Conservation (phyloP, 2,113 vertebrate genomes). For the Tetraodon nigroviridis region DNA sequence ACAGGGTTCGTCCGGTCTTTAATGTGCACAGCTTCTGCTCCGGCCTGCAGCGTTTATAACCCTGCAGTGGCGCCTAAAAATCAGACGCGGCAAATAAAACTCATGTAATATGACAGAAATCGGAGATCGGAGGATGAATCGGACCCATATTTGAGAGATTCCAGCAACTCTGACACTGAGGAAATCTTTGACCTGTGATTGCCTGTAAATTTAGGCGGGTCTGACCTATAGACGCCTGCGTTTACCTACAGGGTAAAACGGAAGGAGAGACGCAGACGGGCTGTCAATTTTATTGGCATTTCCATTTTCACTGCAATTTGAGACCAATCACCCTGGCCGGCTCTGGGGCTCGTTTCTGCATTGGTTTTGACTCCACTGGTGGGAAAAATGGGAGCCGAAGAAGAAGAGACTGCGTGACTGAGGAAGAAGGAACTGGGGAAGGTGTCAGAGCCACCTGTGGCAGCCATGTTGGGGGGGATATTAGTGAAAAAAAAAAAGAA, state of each 20-base stretch:
- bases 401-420: slow-evolving; percentile 3
- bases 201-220: slow-evolving; percentile 66
- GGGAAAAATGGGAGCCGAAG: slow-evolving; percentile 8
- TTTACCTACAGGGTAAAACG: slow-evolving; percentile 58
- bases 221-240: slow-evolving; percentile 70
- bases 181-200: too few relatives aligned
- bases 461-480: slow-evolving; percentile 62
- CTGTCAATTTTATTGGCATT: slow-evolving; percentile 83
- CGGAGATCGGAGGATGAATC: too few relatives aligned
- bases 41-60: too few relatives aligned
- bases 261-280: slow-evolving; percentile 58
- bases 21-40: neutral
- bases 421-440: slow-evolving; percentile 37
- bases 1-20: neutral
- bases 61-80: too few relatives aligned
- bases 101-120: too few relatives aligned
- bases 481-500: slow-evolving; percentile 28
- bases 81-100: too few relatives aligned
- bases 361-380: slow-evolving; percentile 57
- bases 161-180: too few relatives aligned
- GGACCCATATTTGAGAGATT: too few relatives aligned
- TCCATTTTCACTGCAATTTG: slow-evolving; percentile 84
- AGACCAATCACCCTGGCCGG: slow-evolving; percentile 80
- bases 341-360: slow-evolving; percentile 77
- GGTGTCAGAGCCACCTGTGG: slow-evolving; percentile 59